phyloP scores from a whole-genome alignment of 2,888 invertebrate genomes.

The Dascillus cervinus region DNA sequence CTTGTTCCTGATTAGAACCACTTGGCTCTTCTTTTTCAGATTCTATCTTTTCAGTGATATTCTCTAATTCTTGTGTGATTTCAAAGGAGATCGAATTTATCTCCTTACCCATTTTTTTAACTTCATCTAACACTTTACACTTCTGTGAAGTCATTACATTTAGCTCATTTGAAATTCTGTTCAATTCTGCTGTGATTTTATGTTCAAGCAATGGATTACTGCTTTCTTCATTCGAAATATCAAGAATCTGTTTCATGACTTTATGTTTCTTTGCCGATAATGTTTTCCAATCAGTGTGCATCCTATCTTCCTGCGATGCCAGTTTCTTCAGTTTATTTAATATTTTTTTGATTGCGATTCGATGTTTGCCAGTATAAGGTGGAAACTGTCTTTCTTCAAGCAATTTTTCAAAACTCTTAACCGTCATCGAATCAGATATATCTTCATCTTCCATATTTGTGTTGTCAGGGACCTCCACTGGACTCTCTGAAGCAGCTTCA shows the following conservation, averaged over 20 bases:
- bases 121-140: conserved; percentile 23
- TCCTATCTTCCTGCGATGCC: conserved; percentile 25
- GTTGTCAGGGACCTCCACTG: background rate
- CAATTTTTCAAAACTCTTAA: conserved; percentile 22
- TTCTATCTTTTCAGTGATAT: conserved; percentile 7
- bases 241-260: conserved; percentile 27
- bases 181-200: no score
- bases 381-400: conserved; percentile 18
- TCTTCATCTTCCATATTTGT: conserved; percentile 11
- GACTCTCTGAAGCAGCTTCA: conserved; percentile 1
- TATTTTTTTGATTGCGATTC: conserved; percentile 25
- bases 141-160: conserved; percentile 26
- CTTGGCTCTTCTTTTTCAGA: conserved; percentile 10
- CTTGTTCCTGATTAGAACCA: conserved; percentile 12
- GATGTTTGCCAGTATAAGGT: conserved; percentile 21
- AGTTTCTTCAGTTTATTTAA: conserved; percentile 25
- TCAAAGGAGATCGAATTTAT: conserved; percentile 22
- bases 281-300: conserved; percentile 27
- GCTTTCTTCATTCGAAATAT: no score
- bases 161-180: no score
- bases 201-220: no score
- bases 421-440: conserved; percentile 13
- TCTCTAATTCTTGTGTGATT: conserved; percentile 19
- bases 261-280: conserved; percentile 28
- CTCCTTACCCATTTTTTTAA: conserved; percentile 24